Evolutionary conservation across 2,797 vertebrate species (phyloP).

Genomic region (Nyctalus aviator): DNA sequence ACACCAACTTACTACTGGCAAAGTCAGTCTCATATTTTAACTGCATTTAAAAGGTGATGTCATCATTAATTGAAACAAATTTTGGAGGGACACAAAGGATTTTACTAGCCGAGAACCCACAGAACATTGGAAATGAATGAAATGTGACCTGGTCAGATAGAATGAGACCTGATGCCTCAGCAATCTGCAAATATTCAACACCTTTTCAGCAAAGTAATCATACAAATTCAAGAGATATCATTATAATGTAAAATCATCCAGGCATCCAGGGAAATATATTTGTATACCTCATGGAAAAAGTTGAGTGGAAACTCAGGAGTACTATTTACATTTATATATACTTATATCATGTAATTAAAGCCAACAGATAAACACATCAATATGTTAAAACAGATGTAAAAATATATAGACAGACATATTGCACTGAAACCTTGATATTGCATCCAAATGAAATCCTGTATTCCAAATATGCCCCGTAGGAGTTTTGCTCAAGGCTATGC

Average conservation of each 20-base stretch:
- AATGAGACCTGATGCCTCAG: not conserved
- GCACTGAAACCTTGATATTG: constrained; percentile 86
- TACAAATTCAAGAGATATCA: not conserved
- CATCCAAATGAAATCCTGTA: constrained; percentile 89
- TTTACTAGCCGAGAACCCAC: not conserved
- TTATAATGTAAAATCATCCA: constrained; percentile 29
- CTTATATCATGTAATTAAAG: constrained; percentile 86
- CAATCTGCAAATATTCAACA: constrained; percentile 36
- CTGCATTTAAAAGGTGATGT: not conserved
- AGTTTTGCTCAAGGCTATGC: constrained; percentile 93
- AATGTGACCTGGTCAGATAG: constrained; percentile 57
- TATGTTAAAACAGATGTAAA: constrained; percentile 89
- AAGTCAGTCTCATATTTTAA: accelerated
- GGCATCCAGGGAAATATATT: constrained; percentile 58
- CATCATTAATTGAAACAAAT: accelerated
- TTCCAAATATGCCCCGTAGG: constrained; percentile 89
- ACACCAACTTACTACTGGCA: not conserved
- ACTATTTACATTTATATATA: constrained; percentile 86
- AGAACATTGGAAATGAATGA: constrained; percentile 39
- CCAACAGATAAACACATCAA: constrained; percentile 89
- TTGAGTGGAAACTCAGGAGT: constrained; percentile 63
- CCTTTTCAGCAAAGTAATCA: constrained; percentile 57
- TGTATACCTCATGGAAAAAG: constrained; percentile 75
- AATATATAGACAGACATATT: constrained; percentile 87
- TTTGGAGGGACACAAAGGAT: accelerated